Evolutionary conservation across 2,113 vertebrate genomes (phyloP).

Genomic region (Macrotis lagotis): DNA sequence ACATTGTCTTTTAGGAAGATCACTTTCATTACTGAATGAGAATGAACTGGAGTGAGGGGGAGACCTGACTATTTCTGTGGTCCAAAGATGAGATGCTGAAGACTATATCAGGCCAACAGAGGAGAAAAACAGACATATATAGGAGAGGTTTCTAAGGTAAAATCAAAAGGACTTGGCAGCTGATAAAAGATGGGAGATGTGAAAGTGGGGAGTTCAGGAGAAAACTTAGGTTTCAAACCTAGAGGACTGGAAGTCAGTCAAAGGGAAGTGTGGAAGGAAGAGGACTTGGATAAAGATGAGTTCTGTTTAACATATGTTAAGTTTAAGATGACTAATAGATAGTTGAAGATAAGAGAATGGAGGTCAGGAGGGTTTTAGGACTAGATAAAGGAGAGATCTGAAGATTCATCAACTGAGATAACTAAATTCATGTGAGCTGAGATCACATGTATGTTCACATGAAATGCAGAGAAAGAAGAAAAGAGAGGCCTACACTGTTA

Average conservation of each 20-base stretch:
- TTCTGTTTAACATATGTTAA: background rate
- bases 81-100: background rate
- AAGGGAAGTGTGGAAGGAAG: background rate
- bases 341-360: background rate
- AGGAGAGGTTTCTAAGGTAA: background rate
- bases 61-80: background rate
- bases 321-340: background rate
- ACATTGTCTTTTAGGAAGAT: background rate
- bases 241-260: background rate
- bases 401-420: background rate
- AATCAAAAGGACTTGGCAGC: background rate
- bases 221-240: background rate
- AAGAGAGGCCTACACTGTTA: background rate
- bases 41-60: no score
- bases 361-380: background rate
- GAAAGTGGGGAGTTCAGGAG: background rate
- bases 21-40: background rate
- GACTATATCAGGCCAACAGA: background rate
- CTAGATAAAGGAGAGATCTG: background rate
- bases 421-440: background rate
- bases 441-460: background rate
- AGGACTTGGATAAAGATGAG: background rate
- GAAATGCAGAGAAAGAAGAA: background rate
- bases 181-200: background rate
- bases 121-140: background rate